phyloP scores from a whole-genome alignment of 2,113 vertebrate species.

The Oreochromis aureus region DNA sequence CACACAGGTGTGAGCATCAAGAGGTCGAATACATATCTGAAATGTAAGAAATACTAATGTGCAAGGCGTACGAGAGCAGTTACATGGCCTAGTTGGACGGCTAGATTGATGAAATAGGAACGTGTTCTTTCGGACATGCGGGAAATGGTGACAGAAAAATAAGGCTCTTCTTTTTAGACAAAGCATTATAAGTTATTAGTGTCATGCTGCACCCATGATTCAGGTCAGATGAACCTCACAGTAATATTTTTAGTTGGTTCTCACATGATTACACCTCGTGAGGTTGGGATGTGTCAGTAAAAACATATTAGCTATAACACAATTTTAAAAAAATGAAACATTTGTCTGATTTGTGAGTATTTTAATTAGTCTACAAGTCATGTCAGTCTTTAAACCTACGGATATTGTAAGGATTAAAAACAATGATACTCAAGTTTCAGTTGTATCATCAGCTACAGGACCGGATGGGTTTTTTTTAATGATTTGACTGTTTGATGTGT shows the following conservation, averaged over 20 bases:
- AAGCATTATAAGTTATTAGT: not conserved
- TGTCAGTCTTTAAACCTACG: not conserved
- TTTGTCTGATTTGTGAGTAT: not conserved
- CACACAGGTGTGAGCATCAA: not conserved
- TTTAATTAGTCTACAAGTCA: not conserved
- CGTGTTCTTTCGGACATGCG: not conserved
- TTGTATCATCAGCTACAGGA: not conserved
- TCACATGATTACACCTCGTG: not conserved
- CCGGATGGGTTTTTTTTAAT: not conserved
- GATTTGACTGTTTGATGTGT: not conserved
- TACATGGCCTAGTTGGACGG: not conserved
- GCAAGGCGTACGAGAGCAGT: not conserved
- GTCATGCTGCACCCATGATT: not conserved
- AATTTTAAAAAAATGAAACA: accelerated
- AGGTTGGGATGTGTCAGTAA: not conserved
- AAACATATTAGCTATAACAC: not conserved
- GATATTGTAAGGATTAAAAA: not conserved
- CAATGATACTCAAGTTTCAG: not conserved
- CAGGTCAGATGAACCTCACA: not conserved
- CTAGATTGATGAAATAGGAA: not conserved
- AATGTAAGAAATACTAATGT: not conserved
- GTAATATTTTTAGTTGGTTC: not conserved
- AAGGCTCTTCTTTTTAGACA: not conserved
- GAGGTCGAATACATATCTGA: not conserved
- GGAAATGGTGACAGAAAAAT: not conserved